A percentile compares a stretch with the other conserved stretches of the same genome.
Evolutionary conservation across 2,888 invertebrate species (phyloP).

Genomic region (Oscheius sp.): DNA sequence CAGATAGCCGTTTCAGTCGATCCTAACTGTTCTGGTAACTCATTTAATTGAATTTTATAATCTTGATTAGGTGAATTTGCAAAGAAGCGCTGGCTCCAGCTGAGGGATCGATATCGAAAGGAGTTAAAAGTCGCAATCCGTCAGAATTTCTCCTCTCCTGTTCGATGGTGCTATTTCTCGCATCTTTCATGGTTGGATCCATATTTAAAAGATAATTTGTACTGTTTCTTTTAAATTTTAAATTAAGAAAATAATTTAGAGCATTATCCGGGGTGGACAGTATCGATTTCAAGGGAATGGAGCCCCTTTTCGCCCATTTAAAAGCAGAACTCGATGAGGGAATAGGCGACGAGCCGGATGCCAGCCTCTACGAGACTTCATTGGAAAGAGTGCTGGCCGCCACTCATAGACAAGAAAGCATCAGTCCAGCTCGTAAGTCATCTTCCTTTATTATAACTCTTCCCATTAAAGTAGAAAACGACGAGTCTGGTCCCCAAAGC

Average conservation of each 20-base stretch:
- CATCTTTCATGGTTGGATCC: slow-evolving; percentile 70
- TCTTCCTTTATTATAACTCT: background rate
- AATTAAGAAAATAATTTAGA: slow-evolving; percentile 11
- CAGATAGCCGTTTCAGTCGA: slow-evolving; percentile 68
- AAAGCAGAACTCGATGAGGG: slow-evolving; percentile 28
- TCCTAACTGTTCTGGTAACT: slow-evolving; percentile 60
- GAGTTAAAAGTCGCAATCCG: slow-evolving; percentile 67
- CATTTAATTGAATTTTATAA: background rate
- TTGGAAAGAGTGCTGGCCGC: slow-evolving; percentile 49
- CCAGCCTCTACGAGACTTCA: slow-evolving; percentile 35
- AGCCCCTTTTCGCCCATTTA: slow-evolving; percentile 22
- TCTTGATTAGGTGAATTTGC: slow-evolving; percentile 71
- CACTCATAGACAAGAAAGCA: slow-evolving; percentile 45
- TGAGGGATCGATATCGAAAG: slow-evolving; percentile 70
- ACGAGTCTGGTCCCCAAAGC: slow-evolving; percentile 54
- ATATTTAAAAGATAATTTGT: slow-evolving; percentile 65
- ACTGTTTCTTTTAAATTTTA: slow-evolving; percentile 26
- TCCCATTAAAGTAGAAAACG: slow-evolving; percentile 45
- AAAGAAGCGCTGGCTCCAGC: slow-evolving; percentile 70
- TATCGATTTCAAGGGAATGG: slow-evolving; percentile 32
- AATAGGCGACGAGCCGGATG: slow-evolving; percentile 25
- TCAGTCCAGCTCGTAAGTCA: slow-evolving; percentile 43
- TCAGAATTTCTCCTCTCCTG: slow-evolving; percentile 54
- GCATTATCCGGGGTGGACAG: slow-evolving; percentile 15
- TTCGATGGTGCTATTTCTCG: slow-evolving; percentile 65